Base-by-base conservation (phyloP, 2,797 vertebrate species). In the Mormyrus proboscirostris region DNA sequence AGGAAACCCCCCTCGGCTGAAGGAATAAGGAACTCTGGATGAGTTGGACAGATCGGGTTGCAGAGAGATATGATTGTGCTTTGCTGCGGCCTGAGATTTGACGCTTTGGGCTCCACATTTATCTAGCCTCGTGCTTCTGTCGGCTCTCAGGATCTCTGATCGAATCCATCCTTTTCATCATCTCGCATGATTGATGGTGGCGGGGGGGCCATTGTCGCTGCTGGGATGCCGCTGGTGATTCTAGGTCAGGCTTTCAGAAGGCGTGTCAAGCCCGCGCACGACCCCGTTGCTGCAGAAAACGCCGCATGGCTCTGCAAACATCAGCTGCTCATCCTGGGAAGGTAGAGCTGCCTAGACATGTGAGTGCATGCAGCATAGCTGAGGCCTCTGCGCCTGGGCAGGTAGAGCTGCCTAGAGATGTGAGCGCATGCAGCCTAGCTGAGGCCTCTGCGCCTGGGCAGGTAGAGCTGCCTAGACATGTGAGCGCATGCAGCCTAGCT, bases 51-150 rank as follows among this genome's bases (percentile, higher is more conserved):
- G 90, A 83, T 91, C 57, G 87, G 92, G 91, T 94, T 93, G 76
- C 95, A 88, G 91, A 94, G 94, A 95, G 92, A 94, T 93, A 95
- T 94, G 93, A 90, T 88, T 82, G 90, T 90, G 92, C 94, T 93
- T 0, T 92, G 93, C 90, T 91, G 92, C 93, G 91, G 92, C 92
- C 87, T 88, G 90, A 93, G 94, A 94, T 94, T 29, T 29, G 93
- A 93, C 92, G 95, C 94, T 95, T 93, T 94, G 93, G 93, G 94
- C 94, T 93, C 93, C 92, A 93, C 94, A 95, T 95, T 94, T 94
- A 94, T 95, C 95, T 95, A 92, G 90, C 88, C 38, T 91, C 89
- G 91, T 87, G 92, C 88, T 94, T 95, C 95, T 95, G 94, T 95
- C 93, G 88, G 90, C 92, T 93, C 92, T 93, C 87, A 93, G 93